phyloP scores from a whole-genome alignment of 2,797 vertebrate species.

The Selene dorsalis region DNA sequence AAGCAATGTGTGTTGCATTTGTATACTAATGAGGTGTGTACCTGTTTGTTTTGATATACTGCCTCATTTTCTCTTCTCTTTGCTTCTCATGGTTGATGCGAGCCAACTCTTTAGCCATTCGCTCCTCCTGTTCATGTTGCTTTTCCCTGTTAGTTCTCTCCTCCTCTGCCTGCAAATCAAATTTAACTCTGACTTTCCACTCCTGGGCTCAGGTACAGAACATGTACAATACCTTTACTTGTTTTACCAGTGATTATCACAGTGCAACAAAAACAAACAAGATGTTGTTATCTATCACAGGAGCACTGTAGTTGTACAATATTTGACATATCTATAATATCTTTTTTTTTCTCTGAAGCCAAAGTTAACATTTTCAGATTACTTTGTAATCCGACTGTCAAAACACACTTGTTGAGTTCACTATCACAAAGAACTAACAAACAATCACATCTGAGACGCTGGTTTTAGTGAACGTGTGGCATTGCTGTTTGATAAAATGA shows the following conservation, averaged over 20 bases:
- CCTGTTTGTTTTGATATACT: constrained; percentile 92
- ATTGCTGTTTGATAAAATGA: too few species aligned
- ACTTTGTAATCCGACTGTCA: too few species aligned
- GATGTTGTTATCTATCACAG: too few species aligned
- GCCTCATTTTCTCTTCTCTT: constrained; percentile 90
- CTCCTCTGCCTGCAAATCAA: constrained; percentile 84
- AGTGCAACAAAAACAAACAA: too few species aligned
- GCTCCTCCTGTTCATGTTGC: constrained; percentile 88
- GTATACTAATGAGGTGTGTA: constrained; percentile 60
- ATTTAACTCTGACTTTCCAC: not conserved
- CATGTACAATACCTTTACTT: not conserved
- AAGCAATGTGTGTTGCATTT: constrained; percentile 1
- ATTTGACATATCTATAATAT: not conserved
- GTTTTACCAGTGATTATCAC: too few species aligned
- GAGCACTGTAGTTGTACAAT: not conserved
- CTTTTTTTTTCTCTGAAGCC: not conserved
- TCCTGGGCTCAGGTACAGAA: constrained; percentile 1
- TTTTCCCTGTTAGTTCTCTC: constrained; percentile 72
- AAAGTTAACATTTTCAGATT: not conserved
- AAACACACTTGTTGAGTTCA: not conserved
- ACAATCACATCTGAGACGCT: too few species aligned
- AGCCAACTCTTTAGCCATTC: constrained; percentile 87
- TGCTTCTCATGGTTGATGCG: constrained; percentile 83
- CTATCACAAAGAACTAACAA: too few species aligned
- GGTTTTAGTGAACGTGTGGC: too few species aligned